Evolutionary conservation across 2,888 invertebrate genomes (phyloP), one percentile per base, ranked within the genome.

Genomic region (Ormyrus nitidulus): DNA sequence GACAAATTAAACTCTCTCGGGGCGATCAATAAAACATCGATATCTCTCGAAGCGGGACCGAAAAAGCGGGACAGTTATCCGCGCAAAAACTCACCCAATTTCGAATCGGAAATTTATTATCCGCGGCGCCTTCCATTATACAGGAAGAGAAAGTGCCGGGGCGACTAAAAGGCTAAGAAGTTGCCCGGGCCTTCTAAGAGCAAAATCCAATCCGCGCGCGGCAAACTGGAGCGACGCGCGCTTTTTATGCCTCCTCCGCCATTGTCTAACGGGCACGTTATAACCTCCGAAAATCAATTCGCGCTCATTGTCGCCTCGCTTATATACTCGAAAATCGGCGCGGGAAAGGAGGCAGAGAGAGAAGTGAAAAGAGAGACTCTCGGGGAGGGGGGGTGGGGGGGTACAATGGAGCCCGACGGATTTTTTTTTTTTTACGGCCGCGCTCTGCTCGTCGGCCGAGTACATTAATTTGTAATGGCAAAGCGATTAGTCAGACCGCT

Each of bases 381-480:
- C n/a, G 49, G 62, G 64, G 70, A 68, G 82, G 83, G 8, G 51
- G 53, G 49, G n/a, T 76, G 79, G 73, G 77, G 73, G 66, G 44
- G 51, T 51, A 79, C 79, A 79, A 79, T 79, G 79, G 70, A 75
- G 70, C 70, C 75, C 19, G 53, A 6, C 61, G 68, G 64, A 69
- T 69, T 79, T 71, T 62, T 75, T 72, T 61, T 3, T 48, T 4
- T 19, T 61, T 62, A 46, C 44, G 10, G 4, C 11, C 61, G 53
- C 44, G 44, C n/a, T n/a, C 54, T 44, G 9, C 56, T 46, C 19
- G 5, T 6, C 48, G 19, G 62, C 56, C 82, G 82, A 84, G 87
- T 87, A 85, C 87, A 88, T 90, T 88, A 90, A 89, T 89, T 85
- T 87, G 85, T 88, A 88, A 90, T 88, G 89, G 87, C 85, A 84